Percentiles rank a stretch among this genome's conserved stretches.
These are phyloP conservation scores for Oreochromis grahami DNA, from an alignment of 2,797 vertebrate genomes.

Conservation along the genomic window DNA sequence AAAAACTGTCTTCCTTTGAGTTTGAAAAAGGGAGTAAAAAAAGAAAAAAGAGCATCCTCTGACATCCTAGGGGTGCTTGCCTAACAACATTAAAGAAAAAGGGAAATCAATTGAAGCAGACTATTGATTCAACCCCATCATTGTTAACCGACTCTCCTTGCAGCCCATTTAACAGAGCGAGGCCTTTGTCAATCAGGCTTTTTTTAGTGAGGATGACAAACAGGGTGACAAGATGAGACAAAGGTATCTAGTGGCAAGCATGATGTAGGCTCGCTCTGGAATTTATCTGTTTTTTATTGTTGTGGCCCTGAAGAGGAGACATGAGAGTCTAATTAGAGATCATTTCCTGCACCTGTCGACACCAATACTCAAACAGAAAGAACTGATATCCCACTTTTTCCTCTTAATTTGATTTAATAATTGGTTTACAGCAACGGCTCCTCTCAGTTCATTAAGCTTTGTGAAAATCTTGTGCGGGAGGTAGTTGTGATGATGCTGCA, in stretches of 20 bases:
- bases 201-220: conserved; percentile 25
- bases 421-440: conserved; percentile 5
- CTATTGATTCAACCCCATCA: conserved; percentile 54
- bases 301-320: not conserved
- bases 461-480: conserved; percentile 21
- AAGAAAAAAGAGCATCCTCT: not conserved
- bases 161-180: conserved; percentile 52
- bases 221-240: conserved; percentile 37
- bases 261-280: not conserved
- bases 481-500: conserved; percentile 1
- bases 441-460: conserved; percentile 7
- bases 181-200: conserved; percentile 43
- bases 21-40: not conserved
- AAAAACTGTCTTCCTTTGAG: conserved; percentile 39
- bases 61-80: conserved; percentile 13
- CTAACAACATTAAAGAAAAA: conserved; percentile 51
- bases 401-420: not conserved
- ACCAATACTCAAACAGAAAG: not conserved
- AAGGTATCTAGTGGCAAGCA: conserved; percentile 10
- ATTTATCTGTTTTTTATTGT: not conserved
- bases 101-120: conserved; percentile 45
- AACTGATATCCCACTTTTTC: not conserved
- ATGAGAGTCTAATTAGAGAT: conserved; percentile 38
- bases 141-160: conserved; percentile 41
- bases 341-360: not conserved